phyloP scores from a whole-genome alignment of 2,888 invertebrate genomes.

The Alloscopus bannaensis region DNA sequence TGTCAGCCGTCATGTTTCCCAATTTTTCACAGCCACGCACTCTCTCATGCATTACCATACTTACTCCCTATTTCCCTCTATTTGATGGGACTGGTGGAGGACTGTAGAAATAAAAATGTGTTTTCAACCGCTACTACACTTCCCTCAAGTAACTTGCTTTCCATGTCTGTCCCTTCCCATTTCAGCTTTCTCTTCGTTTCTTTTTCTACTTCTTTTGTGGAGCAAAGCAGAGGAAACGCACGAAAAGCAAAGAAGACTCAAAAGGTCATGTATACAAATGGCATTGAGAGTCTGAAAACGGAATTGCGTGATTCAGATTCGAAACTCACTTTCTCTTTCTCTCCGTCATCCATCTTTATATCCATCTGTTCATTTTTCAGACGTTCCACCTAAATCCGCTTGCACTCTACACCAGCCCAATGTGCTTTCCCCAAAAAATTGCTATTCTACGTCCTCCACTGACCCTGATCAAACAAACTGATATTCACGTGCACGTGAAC shows the following conservation, averaged over 20 bases:
- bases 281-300: too few species aligned
- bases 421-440: neutral
- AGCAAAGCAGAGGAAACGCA: neutral
- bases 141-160: neutral
- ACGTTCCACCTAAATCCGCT: neutral
- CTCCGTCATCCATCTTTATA: neutral
- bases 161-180: neutral
- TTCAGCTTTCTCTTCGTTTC: neutral
- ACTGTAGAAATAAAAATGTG: too few species aligned
- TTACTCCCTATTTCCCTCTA: neutral
- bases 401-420: neutral
- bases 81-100: neutral
- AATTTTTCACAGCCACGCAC: neutral
- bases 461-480: too few species aligned
- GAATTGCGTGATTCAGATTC: neutral
- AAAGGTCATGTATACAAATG: neutral
- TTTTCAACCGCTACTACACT: too few species aligned
- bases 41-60: neutral
- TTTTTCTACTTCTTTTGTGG: neutral
- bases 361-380: neutral
- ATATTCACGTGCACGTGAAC: neutral
- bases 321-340: neutral
- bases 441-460: neutral
- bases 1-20: neutral
- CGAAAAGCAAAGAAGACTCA: neutral